Evolutionary conservation across 2,888 invertebrate genomes (phyloP).

Genomic region (Leucoptera coffeella): DNA sequence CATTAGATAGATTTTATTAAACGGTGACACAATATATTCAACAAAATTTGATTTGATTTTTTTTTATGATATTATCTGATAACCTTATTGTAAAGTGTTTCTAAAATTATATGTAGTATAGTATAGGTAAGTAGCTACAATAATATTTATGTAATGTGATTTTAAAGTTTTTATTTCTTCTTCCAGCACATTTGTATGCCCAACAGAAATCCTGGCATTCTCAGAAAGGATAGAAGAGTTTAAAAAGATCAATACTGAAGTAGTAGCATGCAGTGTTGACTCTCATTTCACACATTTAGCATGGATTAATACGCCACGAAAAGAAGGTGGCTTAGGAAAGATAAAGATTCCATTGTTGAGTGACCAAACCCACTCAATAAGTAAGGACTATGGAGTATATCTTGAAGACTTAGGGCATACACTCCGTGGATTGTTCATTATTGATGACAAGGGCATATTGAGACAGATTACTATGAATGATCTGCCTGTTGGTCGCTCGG

Average conservation of each 20-base stretch:
- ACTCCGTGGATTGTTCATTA: constrained; percentile 85
- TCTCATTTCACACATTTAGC: constrained; percentile 88
- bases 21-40: too few species aligned
- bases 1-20: too few species aligned
- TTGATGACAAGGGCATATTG: constrained; percentile 81
- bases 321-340: constrained; percentile 85
- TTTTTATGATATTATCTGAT: too few species aligned
- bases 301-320: constrained; percentile 88
- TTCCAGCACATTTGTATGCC: constrained; percentile 85
- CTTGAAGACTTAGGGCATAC: constrained; percentile 88
- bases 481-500: too few species aligned
- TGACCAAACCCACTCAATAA: constrained; percentile 84
- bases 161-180: too few species aligned
- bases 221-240: constrained; percentile 83
- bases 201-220: constrained; percentile 90
- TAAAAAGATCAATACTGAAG: constrained; percentile 72
- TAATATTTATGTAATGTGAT: too few species aligned
- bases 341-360: constrained; percentile 87
- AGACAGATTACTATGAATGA: constrained; percentile 95
- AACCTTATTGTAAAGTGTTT: too few species aligned
- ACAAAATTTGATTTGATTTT: too few species aligned
- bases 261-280: constrained; percentile 85
- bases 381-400: constrained; percentile 91
- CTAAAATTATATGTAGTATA: too few species aligned
- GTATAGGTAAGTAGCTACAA: too few species aligned